Evolutionary conservation across 2,888 invertebrate genomes (phyloP), one percentile per base, ranked within the genome.

Genomic region (Thereva unica): DNA sequence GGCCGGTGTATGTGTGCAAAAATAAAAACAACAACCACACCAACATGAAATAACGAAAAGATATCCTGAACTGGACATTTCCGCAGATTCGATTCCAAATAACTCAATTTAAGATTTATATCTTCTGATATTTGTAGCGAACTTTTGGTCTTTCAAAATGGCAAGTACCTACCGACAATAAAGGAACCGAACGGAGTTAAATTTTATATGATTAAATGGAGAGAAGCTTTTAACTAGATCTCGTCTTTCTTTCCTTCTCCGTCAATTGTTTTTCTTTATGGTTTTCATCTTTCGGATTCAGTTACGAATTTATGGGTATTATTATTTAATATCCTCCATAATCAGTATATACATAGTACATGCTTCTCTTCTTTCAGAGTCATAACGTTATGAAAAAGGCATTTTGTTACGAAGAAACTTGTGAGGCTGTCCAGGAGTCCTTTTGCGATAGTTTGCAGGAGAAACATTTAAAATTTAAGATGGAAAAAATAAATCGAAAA

Each of bases 21-120:
- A 61, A 61, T 50, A 50, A 61, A 50, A 37, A 57, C 12, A 44
- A 9, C 44, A 49, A 49, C 6, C 1, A 49, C 3, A 6, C 4
- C 3, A 49, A 5, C 9, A n/a, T 10, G n/a, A 5, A 6, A 49
- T 6, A 49, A 6, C 6, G 12, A 49, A 5, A 37, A 10, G 6
- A 52, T 5, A 53, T 37, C 40, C 41, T 41, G 49, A 50, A 50
- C 50, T 40, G 40, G 41, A 37, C 61, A 61, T 61, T 61, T 50
- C 61, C 61, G 61, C 61, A 61, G 50, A 61, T 61, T 61, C 61
- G 50, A 61, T 61, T 61, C 61, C 61, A 50, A 38, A 49, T 61
- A 61, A 61, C 50, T 61, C 61, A 61, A 61, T 61, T 61, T 41
- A 61, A 61, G 61, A 61, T 61, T 61, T 61, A 61, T 61, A 42